Evolutionary conservation across 1,140 invertebrate species (phyloP), one percentile per base, ranked within the genome.

Genomic region (Papilio aristodemus): DNA sequence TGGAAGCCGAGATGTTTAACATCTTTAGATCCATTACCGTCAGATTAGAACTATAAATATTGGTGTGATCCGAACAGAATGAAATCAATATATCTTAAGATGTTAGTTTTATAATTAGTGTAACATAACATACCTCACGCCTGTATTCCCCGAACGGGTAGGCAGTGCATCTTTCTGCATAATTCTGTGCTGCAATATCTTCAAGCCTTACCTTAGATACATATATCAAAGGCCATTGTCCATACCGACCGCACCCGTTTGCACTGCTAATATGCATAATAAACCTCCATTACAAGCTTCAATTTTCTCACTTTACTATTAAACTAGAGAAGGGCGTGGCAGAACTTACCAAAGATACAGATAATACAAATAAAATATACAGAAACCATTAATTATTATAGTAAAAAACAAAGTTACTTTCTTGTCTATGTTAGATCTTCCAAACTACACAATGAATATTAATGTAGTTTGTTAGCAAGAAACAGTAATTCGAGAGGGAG

Each of bases 11-110:
- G 46, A 54, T 54, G 46, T 54, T 54, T 54, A 54, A 54, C 46
- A 10, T 54, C 46, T 54, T 13, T 1, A 25, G 19, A 54, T 25
- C 19, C 19, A 54, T 54, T 54, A 54, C 46, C 46, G 46, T 54
- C 46, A 9, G 17, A 70, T 70, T 57, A 39, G 41, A 64, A 36
- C 25, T 37, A 67, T 71, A 38, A 67, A 71, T 62, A 60, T 54
- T 54, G 10, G 10, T 54, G 17, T 22, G 46, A 50, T 50, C 19
- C 11, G 22, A 22, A 19, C 19, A 22, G 46, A 54, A 54, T 54
- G 22, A 54, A 54, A 9, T 25, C 46, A 19, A 13, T 25, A 9
- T 54, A 25, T 25, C 19, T 25, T 54, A 9, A 9, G 46, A 11
- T 17, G 14, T 6, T 19, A 4, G 46, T 22, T 22, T 50, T 22